Evolutionary conservation across 2,113 vertebrate genomes (phyloP), one percentile per base, ranked within the genome.

Genomic region (Chlamydotis undulata): DNA sequence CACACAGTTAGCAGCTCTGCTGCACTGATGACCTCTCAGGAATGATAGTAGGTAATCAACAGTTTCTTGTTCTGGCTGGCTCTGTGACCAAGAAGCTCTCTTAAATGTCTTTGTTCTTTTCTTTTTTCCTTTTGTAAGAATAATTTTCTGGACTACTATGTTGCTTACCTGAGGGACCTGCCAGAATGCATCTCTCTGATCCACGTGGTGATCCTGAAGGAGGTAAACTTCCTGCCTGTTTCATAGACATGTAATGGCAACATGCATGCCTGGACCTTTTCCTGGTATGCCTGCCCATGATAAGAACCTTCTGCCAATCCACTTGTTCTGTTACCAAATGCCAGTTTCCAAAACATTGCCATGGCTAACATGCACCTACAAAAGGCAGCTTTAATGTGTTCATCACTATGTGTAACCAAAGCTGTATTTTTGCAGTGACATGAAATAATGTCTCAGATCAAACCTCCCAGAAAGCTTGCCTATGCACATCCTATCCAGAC

Each of bases 131-230:
- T 93, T 97, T 90, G 88, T 67, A 97, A 99, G 99, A 99, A 99
- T 86, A 99, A 99, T 83, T 99, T 99, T 97, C 97, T 99, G 97
- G 99, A 99, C 94, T 99, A 99, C 91, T 99, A 99, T 3, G 98
- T 99, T 90, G 99, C 99, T 52, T 99, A 99, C 95, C 97, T 99
- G 96, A 99, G 99, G 96, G 99, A 99, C 91, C 98, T 99, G 43
- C 99, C 99, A 19, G 99, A 99, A 93, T 99, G 99, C 95, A 98
- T 99, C 85, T 98, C 99, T 5, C 97, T 99, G 79, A 98, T 99
- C 87, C 98, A 98, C 25, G 97, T 99, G 75, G 98, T 98, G 71
- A 98, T 98, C 93, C 94, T 98, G 86, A 98, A 98, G 96, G 98
- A 98, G 98, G 98, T 98, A 93, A 96, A 78, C 6, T 64, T 67